These are phyloP conservation scores for Eurosta solidaginis DNA, from an alignment of 1,140 invertebrate species.

Conservation along the genomic window DNA sequence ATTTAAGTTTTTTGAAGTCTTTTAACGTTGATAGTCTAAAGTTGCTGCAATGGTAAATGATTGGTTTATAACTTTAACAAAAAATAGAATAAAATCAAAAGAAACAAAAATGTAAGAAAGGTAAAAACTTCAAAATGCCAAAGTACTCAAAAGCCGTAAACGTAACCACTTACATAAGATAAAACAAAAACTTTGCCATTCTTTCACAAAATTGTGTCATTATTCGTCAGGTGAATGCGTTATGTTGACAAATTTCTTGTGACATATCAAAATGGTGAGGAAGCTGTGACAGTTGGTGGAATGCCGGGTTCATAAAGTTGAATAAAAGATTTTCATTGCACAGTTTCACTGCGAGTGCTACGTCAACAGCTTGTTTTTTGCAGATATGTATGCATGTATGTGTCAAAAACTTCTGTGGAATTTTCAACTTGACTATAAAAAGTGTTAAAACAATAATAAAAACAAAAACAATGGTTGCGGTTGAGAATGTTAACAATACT, in stretches of 20 bases:
- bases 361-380: neutral
- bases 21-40: too few relatives aligned
- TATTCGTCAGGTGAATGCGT: slow-evolving; percentile 7
- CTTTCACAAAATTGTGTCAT: slow-evolving; percentile 14
- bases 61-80: too few relatives aligned
- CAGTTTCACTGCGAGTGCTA: neutral
- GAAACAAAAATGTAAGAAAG: neutral
- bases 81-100: too few relatives aligned
- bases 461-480: neutral
- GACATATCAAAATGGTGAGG: neutral
- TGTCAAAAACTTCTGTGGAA: neutral
- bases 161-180: too few relatives aligned
- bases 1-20: neutral
- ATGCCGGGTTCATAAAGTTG: neutral
- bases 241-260: slow-evolving; percentile 7
- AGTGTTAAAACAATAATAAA: neutral
- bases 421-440: neutral
- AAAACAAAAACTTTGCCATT: slow-evolving; percentile 4
- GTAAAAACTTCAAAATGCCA: neutral
- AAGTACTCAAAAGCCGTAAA: neutral
- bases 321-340: neutral
- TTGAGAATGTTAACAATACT: neutral
- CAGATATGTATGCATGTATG: neutral
- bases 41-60: too few relatives aligned
- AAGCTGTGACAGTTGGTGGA: neutral